These are phyloP conservation scores for Drosophila nigricruria DNA, from an alignment of 2,888 invertebrate species.

Conservation along the genomic window DNA sequence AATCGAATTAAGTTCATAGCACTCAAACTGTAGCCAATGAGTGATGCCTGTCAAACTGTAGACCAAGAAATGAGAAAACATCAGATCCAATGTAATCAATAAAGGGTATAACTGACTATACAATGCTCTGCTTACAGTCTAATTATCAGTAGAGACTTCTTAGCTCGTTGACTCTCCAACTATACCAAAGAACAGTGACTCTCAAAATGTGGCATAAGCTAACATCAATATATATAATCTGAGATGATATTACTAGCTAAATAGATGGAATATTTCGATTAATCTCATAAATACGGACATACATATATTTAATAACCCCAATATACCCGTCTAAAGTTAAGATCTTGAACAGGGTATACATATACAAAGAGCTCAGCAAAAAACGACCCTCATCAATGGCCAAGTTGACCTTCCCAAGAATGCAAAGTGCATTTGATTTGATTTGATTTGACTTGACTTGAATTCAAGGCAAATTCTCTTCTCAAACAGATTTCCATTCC, in stretches of 20 bases:
- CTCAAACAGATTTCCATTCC: not conserved
- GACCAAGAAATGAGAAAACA: not conserved
- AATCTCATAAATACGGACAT: too few relatives aligned
- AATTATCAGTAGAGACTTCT: not conserved
- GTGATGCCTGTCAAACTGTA: not conserved
- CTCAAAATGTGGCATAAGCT: not conserved
- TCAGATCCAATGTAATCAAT: not conserved
- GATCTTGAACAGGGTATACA: not conserved
- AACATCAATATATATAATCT: too few relatives aligned
- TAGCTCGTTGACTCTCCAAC: not conserved
- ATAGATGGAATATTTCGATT: too few relatives aligned
- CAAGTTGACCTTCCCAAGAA: slow-evolving; percentile 1
- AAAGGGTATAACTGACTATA: not conserved
- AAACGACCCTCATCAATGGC: slow-evolving; percentile 1
- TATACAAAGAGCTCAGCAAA: not conserved
- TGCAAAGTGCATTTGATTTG: slow-evolving; percentile 2
- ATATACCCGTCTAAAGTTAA: not conserved
- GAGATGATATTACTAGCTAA: too few relatives aligned
- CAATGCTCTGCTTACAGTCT: not conserved
- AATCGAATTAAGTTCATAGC: not conserved
- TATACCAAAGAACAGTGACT: not conserved
- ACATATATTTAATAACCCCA: too few relatives aligned
- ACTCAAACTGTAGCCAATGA: not conserved
- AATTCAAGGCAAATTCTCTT: slow-evolving; percentile 1
- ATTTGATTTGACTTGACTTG: not conserved